phyloP scores from a whole-genome alignment of 2,113 vertebrate species.

The Pseudorectes ferrugineus region DNA sequence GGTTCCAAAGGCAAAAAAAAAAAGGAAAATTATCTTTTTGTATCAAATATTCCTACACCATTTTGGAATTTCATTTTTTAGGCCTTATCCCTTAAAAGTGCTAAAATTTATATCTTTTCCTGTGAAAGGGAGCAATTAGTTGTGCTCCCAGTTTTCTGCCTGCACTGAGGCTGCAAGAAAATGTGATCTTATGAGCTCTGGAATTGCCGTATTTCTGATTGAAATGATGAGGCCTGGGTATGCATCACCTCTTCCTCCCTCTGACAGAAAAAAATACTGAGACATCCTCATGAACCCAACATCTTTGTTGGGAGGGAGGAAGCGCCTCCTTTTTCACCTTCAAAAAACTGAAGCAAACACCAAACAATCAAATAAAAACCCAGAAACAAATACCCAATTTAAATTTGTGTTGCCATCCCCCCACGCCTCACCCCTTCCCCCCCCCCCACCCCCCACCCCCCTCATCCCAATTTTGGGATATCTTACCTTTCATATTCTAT shows the following conservation, averaged over 20 bases:
- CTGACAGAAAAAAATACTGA: background rate
- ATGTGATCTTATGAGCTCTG: background rate
- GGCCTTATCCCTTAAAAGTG: too few relatives aligned
- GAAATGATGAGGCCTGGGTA: rapidly evolving
- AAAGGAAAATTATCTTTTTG: rapidly evolving
- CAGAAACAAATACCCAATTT: background rate
- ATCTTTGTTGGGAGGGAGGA: background rate
- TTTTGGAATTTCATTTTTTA: background rate
- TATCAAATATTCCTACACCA: rapidly evolving
- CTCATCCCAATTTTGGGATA: background rate
- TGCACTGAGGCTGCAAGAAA: background rate
- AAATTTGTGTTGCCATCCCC: background rate
- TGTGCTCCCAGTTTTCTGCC: background rate
- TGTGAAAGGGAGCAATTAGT: background rate
- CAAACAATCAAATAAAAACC: background rate
- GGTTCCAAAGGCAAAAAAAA: too few relatives aligned
- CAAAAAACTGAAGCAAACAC: background rate
- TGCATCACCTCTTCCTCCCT: background rate
- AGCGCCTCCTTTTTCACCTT: background rate
- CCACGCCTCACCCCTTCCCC: too few relatives aligned
- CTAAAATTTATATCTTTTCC: background rate
- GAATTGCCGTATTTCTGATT: background rate
- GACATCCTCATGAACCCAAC: background rate
- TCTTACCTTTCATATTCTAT: background rate
- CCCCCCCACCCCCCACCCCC: too few relatives aligned